Percentiles rank a stretch among this genome's conserved stretches.
phyloP scores from a whole-genome alignment of 2,113 vertebrate species.

The Phrynosoma blainvillii region DNA sequence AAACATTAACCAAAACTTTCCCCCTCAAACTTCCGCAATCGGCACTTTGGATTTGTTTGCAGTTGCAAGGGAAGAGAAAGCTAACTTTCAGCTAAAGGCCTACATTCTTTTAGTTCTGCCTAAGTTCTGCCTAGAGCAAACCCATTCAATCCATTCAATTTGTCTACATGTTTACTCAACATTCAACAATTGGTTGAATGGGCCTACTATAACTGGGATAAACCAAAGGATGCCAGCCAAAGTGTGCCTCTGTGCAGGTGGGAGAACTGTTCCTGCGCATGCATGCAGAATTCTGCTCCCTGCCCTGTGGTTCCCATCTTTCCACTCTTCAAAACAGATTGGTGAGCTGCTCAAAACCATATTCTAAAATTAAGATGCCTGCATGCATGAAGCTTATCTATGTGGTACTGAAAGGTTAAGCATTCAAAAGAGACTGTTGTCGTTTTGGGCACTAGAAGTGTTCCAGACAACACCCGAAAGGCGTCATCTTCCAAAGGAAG shows the following conservation, averaged over 20 bases:
- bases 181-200: too few relatives aligned
- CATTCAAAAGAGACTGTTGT: rapidly evolving
- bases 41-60: not conserved
- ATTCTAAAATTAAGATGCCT: not conserved
- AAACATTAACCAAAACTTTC: conserved; percentile 23
- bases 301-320: too few relatives aligned
- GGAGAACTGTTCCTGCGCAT: too few relatives aligned
- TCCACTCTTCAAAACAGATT: too few relatives aligned
- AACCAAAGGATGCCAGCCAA: too few relatives aligned
- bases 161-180: too few relatives aligned
- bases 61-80: conserved; percentile 11
- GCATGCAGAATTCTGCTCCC: too few relatives aligned
- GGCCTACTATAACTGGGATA: too few relatives aligned
- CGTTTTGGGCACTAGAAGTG: not conserved
- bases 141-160: too few relatives aligned
- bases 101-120: not conserved
- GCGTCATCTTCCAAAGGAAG: not conserved
- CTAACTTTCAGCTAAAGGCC: not conserved
- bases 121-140: too few relatives aligned
- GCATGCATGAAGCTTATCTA: not conserved
- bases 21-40: not conserved
- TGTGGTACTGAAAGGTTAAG: not conserved
- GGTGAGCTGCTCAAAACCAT: not conserved
- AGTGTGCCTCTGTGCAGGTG: too few relatives aligned
- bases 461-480: not conserved